Conservation (phyloP, 2,113 vertebrate genomes). For the Myrmecophaga tridactyla region DNA sequence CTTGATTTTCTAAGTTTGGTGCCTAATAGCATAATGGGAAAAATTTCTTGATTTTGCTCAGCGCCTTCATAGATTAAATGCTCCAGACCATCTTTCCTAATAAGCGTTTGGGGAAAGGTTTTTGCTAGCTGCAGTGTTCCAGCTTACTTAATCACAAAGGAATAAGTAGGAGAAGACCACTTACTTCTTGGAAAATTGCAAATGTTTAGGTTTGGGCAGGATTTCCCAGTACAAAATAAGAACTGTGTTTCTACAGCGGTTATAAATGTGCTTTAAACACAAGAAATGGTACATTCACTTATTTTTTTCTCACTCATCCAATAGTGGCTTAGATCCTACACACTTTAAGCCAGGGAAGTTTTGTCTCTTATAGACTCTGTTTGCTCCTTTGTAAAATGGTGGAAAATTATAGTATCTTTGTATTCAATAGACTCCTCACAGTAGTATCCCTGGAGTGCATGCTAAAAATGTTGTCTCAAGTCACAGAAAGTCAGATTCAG, state of each 20-base stretch:
- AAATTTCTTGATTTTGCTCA: constrained; percentile 12
- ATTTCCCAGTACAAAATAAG: not conserved
- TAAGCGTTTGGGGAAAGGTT: not conserved
- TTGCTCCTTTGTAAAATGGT: not conserved
- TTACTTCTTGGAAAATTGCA: not conserved
- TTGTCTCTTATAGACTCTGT: not conserved
- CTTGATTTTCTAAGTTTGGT: constrained; percentile 56
- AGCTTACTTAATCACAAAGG: not conserved
- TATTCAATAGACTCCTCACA: not conserved
- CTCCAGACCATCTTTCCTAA: not conserved
- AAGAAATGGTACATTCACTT: not conserved
- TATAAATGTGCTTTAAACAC: not conserved
- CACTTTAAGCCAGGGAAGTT: not conserved
- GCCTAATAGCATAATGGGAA: not conserved
- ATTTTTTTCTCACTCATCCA: not conserved
- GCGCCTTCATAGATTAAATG: not conserved
- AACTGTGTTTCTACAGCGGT: not conserved
- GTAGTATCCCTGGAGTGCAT: no score
- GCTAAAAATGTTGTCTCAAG: not conserved
- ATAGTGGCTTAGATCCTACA: not conserved
- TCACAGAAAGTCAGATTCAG: not conserved
- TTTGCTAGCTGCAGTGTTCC: not conserved
- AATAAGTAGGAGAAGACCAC: not conserved
- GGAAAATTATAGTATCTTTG: not conserved
- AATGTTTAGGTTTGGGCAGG: not conserved